Conservation (phyloP, 2,888 invertebrate species). For the Apamea anceps region DNA sequence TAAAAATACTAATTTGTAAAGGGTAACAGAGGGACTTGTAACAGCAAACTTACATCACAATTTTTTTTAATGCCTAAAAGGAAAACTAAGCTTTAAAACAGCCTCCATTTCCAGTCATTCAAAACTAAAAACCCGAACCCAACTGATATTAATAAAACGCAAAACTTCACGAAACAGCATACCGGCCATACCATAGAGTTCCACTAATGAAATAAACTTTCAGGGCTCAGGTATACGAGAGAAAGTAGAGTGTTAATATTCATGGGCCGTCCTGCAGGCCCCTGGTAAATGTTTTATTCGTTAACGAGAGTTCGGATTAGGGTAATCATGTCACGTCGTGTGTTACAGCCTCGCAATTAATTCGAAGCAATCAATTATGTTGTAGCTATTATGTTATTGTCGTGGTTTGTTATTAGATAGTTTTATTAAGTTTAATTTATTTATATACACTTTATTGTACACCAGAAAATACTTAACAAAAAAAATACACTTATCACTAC, state of each 20-base stretch:
- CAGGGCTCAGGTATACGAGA: constrained; percentile 77
- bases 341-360: constrained; percentile 85
- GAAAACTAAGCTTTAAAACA: too few species aligned
- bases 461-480: too few species aligned
- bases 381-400: constrained; percentile 69
- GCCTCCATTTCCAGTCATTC: background rate
- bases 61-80: too few species aligned
- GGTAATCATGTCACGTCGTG: constrained; percentile 89
- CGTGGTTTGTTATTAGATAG: constrained; percentile 18
- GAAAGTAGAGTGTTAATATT: constrained; percentile 88
- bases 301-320: constrained; percentile 88
- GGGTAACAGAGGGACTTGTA: too few species aligned
- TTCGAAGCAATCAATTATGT: constrained; percentile 85
- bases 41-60: too few species aligned
- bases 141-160: constrained; percentile 47
- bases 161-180: constrained; percentile 53
- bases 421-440: constrained; percentile 4
- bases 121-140: constrained; percentile 43
- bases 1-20: too few species aligned
- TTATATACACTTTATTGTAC: too few species aligned
- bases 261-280: constrained; percentile 81
- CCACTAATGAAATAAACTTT: constrained; percentile 88
- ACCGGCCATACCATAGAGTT: constrained; percentile 72
- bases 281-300: constrained; percentile 90
- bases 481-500: too few species aligned